A percentile compares a stretch with the other conserved stretches of the same genome.
Evolutionary conservation across 2,113 vertebrate genomes (phyloP).

Genomic region (Spea multiplicata): DNA sequence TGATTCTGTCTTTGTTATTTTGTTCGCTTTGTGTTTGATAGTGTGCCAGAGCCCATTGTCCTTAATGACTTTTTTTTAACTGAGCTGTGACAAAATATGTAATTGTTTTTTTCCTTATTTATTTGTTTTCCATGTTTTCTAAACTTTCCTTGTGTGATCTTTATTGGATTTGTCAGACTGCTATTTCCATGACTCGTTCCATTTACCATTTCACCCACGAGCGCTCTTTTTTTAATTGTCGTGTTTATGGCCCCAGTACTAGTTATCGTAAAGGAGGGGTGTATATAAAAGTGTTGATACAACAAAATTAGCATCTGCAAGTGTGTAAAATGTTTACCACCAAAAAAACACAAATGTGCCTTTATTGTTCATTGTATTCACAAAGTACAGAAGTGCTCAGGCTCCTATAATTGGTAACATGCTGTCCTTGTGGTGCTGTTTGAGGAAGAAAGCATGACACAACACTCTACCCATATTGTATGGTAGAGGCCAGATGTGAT

Average conservation of each 20-base stretch:
- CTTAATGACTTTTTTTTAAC: constrained; percentile 20
- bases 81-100: constrained; percentile 24
- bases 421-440: too few relatives aligned
- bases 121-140: constrained; percentile 20
- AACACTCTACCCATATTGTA: too few relatives aligned
- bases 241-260: background rate
- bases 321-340: background rate
- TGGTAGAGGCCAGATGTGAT: too few relatives aligned
- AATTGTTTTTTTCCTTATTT: constrained; percentile 40
- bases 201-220: constrained; percentile 15
- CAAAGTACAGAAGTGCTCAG: too few relatives aligned
- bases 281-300: background rate
- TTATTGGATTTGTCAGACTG: constrained; percentile 24
- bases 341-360: too few relatives aligned
- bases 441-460: too few relatives aligned
- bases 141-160: constrained; percentile 7
- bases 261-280: background rate
- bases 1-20: constrained; percentile 35
- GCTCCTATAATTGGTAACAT: too few relatives aligned
- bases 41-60: constrained; percentile 38
- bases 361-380: too few relatives aligned
- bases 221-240: constrained; percentile 6
- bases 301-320: background rate
- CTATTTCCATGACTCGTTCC: constrained; percentile 16
- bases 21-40: constrained; percentile 39